Evolutionary conservation across 2,797 vertebrate genomes (phyloP).

Genomic region (Helostoma temminkii): DNA sequence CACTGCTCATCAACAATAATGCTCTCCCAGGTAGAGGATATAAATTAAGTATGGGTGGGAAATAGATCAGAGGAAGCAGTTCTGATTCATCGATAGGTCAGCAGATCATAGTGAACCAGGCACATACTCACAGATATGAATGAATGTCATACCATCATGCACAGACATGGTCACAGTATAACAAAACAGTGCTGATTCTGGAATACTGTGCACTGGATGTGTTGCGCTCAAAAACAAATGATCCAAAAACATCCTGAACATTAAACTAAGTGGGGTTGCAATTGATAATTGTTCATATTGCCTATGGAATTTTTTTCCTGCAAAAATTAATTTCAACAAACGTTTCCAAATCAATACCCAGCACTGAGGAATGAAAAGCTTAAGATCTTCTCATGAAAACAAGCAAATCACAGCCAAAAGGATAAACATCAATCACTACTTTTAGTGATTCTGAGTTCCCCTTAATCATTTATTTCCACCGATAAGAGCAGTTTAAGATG

Average conservation of each 20-base stretch:
- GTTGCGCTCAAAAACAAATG: conserved; percentile 4
- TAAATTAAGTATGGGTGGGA: conserved; percentile 22
- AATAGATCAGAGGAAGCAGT: conserved; percentile 39
- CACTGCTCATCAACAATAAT: conserved; percentile 8
- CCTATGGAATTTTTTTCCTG: too few species aligned
- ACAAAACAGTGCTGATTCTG: conserved; percentile 27
- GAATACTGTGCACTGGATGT: conserved; percentile 4
- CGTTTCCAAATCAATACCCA: conserved; percentile 2
- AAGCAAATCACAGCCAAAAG: conserved; percentile 20
- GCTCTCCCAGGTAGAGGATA: conserved; percentile 24
- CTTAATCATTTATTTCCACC: too few species aligned
- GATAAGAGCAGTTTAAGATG: conserved; percentile 27
- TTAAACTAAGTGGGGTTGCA: neutral
- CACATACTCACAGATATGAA: conserved; percentile 12
- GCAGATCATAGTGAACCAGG: conserved; percentile 18
- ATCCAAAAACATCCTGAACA: neutral
- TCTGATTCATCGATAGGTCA: conserved; percentile 53
- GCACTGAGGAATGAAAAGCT: conserved; percentile 21
- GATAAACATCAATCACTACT: conserved; percentile 7
- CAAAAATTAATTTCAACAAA: conserved; percentile 12
- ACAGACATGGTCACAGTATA: conserved; percentile 3
- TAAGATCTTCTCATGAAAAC: conserved; percentile 12
- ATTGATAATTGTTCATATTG: too few species aligned
- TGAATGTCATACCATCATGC: conserved; percentile 20
- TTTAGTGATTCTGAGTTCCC: conserved; percentile 5